phyloP scores from a whole-genome alignment of 2,797 vertebrate genomes.

The Rhabdophis nuchalis region DNA sequence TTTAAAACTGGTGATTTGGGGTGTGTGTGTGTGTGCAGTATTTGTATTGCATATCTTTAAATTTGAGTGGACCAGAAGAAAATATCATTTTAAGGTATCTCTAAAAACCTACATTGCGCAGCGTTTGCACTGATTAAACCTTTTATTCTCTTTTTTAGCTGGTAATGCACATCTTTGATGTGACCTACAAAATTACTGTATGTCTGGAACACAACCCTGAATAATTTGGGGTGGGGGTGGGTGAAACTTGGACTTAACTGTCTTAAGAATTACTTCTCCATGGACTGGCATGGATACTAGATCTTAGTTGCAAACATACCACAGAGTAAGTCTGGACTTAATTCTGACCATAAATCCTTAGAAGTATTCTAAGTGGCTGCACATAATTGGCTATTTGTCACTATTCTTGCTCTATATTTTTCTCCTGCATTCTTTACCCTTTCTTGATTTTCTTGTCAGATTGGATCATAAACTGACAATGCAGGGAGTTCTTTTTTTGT shows the following conservation, averaged over 20 bases:
- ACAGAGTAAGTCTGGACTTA: background rate
- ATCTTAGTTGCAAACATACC: background rate
- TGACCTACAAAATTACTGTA: background rate
- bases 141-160: background rate
- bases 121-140: background rate
- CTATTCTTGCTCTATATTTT: background rate
- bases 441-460: background rate
- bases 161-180: background rate
- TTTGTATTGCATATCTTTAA: background rate
- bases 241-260: background rate
- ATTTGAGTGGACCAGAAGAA: background rate
- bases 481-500: background rate
- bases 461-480: background rate
- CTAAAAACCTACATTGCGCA: background rate
- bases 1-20: background rate
- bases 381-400: background rate
- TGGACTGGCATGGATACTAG: too few species aligned
- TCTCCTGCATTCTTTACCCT: background rate
- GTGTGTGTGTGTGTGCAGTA: too few species aligned
- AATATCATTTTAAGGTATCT: background rate
- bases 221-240: background rate
- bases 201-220: background rate
- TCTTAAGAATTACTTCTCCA: background rate
- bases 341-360: background rate
- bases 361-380: background rate